phyloP scores from a whole-genome alignment of 2,797 vertebrate genomes.

The Microcaecilia unicolor region DNA sequence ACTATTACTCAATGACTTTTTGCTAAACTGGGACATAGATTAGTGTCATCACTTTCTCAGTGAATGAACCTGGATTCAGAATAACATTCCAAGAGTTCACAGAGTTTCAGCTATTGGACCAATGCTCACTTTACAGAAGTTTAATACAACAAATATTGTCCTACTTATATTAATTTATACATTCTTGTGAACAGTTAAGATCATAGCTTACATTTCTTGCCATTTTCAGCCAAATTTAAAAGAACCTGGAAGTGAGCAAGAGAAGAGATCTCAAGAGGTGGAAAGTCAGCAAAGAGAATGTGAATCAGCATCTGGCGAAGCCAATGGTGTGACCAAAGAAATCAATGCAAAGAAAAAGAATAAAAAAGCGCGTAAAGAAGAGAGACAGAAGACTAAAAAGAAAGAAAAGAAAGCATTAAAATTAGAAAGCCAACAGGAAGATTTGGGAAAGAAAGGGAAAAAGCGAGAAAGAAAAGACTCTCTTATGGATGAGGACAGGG shows the following conservation, averaged over 20 bases:
- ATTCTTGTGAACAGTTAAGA: no score
- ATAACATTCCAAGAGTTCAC: no score
- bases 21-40: no score
- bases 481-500: slow-evolving; percentile 24
- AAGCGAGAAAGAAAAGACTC: slow-evolving; percentile 29
- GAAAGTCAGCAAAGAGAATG: neutral
- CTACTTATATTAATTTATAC: no score
- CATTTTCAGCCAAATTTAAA: no score
- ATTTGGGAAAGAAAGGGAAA: slow-evolving; percentile 20
- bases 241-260: slow-evolving; percentile 20
- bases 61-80: no score
- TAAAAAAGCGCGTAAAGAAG: slow-evolving; percentile 58
- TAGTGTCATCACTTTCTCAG: no score
- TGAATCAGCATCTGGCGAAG: neutral
- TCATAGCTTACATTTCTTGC: no score
- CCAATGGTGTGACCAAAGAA: slow-evolving; percentile 8
- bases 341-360: slow-evolving; percentile 50
- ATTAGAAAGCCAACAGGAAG: slow-evolving; percentile 27
- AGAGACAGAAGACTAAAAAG: slow-evolving; percentile 63
- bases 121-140: no score
- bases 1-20: no score
- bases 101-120: no score
- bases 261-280: slow-evolving; percentile 1
- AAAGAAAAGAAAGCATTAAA: slow-evolving; percentile 59
- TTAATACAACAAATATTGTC: no score